Evolutionary conservation across 1,140 invertebrate genomes (phyloP).

Genomic region (Fopius arisanus): DNA sequence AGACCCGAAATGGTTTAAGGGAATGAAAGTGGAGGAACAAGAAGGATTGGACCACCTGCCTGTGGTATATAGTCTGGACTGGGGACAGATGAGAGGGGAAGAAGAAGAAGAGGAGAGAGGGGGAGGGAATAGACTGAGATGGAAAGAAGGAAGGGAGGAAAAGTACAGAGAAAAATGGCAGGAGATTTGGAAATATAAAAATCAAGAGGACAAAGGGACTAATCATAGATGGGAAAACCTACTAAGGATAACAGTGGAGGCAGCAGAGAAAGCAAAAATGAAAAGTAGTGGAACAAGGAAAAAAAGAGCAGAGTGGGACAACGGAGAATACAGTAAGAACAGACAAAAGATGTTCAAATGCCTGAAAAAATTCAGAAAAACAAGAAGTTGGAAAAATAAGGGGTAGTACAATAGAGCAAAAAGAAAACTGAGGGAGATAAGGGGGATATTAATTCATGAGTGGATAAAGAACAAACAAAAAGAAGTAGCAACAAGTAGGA

Average conservation of each 20-base stretch:
- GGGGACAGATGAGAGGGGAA: not conserved
- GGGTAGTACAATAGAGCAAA: not conserved
- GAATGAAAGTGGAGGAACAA: not conserved
- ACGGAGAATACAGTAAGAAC: not conserved
- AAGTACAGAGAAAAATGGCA: not conserved
- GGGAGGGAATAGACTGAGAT: not conserved
- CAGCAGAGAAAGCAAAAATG: not conserved
- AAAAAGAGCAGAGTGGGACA: not conserved
- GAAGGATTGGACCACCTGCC: constrained; percentile 31
- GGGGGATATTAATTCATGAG: too few relatives aligned
- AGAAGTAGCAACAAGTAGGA: too few relatives aligned
- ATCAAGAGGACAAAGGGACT: not conserved
- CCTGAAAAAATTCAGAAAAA: not conserved
- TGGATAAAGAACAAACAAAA: not conserved
- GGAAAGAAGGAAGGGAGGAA: not conserved
- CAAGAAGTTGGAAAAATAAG: not conserved
- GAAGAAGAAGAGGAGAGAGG: not conserved
- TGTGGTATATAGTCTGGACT: not conserved
- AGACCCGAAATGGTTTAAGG: not conserved
- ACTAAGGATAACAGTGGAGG: not conserved
- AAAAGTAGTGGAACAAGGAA: not conserved
- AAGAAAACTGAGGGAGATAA: not conserved
- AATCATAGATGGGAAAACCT: not conserved
- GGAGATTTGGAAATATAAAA: not conserved
- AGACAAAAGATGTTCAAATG: not conserved